Percentiles rank a stretch among this genome's conserved stretches.
Evolutionary conservation across 2,888 invertebrate genomes (phyloP).

Genomic region (Dicyrtomina minuta): DNA sequence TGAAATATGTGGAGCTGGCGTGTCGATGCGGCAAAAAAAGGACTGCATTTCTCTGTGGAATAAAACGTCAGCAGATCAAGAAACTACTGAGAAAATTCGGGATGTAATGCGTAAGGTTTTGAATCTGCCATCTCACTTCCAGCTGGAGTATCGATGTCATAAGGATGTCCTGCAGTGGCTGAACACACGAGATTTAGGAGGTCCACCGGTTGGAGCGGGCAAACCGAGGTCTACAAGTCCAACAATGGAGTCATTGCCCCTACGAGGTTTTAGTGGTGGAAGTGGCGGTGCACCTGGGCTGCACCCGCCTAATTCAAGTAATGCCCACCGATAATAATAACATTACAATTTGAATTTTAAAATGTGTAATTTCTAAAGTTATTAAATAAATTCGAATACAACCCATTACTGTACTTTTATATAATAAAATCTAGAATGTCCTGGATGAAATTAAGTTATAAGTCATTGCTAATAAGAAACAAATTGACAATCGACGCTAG

Average conservation of each 20-base stretch:
- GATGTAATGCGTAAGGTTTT: constrained; percentile 93
- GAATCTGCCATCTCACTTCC: constrained; percentile 87
- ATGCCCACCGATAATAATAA: constrained; percentile 32
- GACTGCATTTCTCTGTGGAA: constrained; percentile 97
- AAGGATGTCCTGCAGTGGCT: constrained; percentile 52
- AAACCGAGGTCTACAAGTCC: constrained; percentile 34
- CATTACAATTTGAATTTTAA: constrained; percentile 17
- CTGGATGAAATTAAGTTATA: no score
- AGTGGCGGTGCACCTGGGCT: constrained; percentile 27
- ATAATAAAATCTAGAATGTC: neutral
- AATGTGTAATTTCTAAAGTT: constrained; percentile 8
- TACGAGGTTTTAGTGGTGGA: constrained; percentile 29
- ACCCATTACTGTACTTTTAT: constrained; percentile 19
- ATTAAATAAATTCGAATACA: constrained; percentile 25
- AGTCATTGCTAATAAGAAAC: no score
- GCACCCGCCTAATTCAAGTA: constrained; percentile 19
- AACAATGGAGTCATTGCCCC: constrained; percentile 17
- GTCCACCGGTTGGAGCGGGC: constrained; percentile 15
- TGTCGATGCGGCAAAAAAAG: constrained; percentile 65
- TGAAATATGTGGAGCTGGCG: constrained; percentile 88
- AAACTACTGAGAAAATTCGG: constrained; percentile 84
- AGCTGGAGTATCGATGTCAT: constrained; percentile 82
- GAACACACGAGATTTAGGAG: constrained; percentile 40
- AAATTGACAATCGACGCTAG: no score
- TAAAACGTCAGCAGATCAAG: constrained; percentile 85